These are phyloP conservation scores for Archips crataeganus DNA, from an alignment of 2,888 invertebrate species.

Conservation along the genomic window DNA sequence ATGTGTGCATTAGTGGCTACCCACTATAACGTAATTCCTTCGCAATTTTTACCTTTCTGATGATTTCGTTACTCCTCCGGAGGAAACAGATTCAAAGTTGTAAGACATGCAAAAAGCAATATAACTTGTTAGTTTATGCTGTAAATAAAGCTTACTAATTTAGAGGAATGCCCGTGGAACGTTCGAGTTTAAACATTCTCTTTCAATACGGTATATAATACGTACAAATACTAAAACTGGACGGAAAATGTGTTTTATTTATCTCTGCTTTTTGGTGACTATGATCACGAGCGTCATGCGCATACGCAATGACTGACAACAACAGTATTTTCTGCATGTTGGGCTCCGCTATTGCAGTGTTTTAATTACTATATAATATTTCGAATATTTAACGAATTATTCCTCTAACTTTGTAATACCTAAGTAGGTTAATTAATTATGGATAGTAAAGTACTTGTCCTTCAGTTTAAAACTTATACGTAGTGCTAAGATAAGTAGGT, in stretches of 20 bases:
- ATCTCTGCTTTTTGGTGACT: no score
- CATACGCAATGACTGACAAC: no score
- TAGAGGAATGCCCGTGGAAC: conserved; percentile 12
- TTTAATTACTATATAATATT: no score
- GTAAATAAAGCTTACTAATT: conserved; percentile 27
- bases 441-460: neutral
- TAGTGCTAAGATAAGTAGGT: neutral
- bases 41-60: conserved; percentile 81
- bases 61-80: conserved; percentile 88
- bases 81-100: conserved; percentile 88
- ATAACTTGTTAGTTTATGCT: conserved; percentile 75
- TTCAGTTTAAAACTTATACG: neutral
- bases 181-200: no score
- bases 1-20: conserved; percentile 16
- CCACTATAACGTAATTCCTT: conserved; percentile 32
- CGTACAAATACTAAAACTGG: no score
- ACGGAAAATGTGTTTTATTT: no score
- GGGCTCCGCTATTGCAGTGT: no score
- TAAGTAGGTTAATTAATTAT: neutral
- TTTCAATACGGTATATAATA: no score
- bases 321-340: no score
- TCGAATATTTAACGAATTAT: neutral
- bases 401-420: conserved; percentile 16
- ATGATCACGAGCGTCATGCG: no score
- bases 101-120: conserved; percentile 89